Base-by-base conservation (phyloP, 1,140 invertebrate species). In the Scylla paramamosain region DNA sequence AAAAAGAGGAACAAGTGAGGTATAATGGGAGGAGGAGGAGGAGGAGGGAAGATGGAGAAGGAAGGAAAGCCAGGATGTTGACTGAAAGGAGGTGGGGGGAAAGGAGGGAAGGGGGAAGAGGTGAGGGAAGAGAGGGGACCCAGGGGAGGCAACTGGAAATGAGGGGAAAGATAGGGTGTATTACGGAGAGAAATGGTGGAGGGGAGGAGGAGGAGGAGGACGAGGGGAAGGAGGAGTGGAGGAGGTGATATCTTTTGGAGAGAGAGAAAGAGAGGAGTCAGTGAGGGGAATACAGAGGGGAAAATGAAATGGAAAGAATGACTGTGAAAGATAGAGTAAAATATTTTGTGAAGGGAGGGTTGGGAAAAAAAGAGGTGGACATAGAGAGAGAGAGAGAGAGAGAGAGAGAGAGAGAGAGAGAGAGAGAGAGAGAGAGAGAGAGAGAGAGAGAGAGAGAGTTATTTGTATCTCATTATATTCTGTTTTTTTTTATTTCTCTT, bases 371-470 rank as follows among this genome's bases (percentile, higher is more conserved):
- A 67, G 59, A 67, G 59, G 20, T 6, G 20, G 59, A 67, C 7
- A 67, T 6, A 67, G 59, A 67, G 59, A 67, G 59, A 67, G 59
- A 67, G 20, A 67, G 59, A 67, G 59, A 67, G 59, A 67, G 59
- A 67, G 20, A 67, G 20, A 67, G 59, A 67, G 10, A 67, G 59
- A 67, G 20, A 20, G 20, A 67, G 59, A 67, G 59, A 67, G 59
- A n/a, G 67, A 77, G 67, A 77, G 67, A 77, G n/a, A 77, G n/a
- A 77, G 67, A 77, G 20, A 77, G 67, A 77, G n/a, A n/a, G n/a
- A 77, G 67, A 77, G 67, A 77, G 67, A 77, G 67, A 77, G 67
- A 77, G 67, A 77, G n/a, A 77, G n/a, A 77, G 20, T 77, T 77
- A 77, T 77, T 25, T 77, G n/a, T 20, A 77, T 77, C 67, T 77